These are phyloP conservation scores for Trogon surrucura DNA, from an alignment of 2,113 vertebrate species.

Conservation along the genomic window DNA sequence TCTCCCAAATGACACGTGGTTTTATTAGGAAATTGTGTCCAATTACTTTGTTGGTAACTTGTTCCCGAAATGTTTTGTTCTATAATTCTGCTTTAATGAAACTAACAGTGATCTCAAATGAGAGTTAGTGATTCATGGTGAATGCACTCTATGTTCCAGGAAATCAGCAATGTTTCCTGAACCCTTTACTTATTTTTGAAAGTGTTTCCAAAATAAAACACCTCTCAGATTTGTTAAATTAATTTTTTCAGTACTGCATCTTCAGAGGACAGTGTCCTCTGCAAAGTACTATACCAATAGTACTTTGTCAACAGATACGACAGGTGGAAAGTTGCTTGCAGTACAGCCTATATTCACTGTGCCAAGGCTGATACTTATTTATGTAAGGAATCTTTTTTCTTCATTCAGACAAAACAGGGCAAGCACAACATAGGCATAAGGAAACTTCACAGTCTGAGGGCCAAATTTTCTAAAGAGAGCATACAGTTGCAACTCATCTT, in stretches of 20 bases:
- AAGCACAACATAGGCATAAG: not conserved
- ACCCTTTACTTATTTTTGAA: not conserved
- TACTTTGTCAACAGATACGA: not conserved
- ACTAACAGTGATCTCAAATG: not conserved
- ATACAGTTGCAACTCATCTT: not conserved
- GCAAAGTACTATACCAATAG: not conserved
- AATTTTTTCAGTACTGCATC: not conserved
- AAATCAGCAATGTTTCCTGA: slow-evolving; percentile 15
- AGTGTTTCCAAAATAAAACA: slow-evolving; percentile 2
- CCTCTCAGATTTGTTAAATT: not conserved
- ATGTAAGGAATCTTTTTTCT: not conserved
- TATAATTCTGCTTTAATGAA: not conserved
- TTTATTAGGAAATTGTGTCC: not conserved
- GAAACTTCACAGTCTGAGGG: not conserved
- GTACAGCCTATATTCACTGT: not conserved
- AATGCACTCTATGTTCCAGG: slow-evolving; percentile 22
- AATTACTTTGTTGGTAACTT: not conserved
- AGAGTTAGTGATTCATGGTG: not conserved
- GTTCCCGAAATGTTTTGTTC: slow-evolving; percentile 19
- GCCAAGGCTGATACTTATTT: not conserved
- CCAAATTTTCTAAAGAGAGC: not conserved
- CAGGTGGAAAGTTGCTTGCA: not conserved
- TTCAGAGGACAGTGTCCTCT: not conserved
- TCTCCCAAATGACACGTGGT: not conserved
- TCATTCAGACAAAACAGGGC: not conserved